A percentile compares a stretch with the other conserved stretches of the same genome.
Conservation (phyloP, 2,113 vertebrate species). For the Hyperoodon ampullatus region DNA sequence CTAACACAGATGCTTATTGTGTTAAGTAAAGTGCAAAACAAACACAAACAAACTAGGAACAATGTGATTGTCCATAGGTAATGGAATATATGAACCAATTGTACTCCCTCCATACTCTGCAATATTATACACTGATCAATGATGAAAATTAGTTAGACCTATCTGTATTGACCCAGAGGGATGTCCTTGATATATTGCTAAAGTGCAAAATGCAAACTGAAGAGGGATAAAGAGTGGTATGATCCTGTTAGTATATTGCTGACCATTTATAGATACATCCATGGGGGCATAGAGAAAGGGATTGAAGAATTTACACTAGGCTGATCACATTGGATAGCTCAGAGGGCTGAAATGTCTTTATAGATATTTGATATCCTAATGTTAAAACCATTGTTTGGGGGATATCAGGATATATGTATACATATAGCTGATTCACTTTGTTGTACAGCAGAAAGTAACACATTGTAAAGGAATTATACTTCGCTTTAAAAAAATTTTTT, state of each 20-base stretch:
- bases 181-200: not conserved
- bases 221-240: not conserved
- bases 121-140: not conserved
- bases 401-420: too few relatives aligned
- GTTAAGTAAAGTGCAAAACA: not conserved
- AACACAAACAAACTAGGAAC: not conserved
- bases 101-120: not conserved
- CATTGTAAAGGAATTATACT: too few relatives aligned
- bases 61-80: not conserved
- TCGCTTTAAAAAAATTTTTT: too few relatives aligned
- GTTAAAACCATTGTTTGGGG: not conserved
- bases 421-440: too few relatives aligned
- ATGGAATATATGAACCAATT: not conserved
- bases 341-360: not conserved
- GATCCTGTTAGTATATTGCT: not conserved
- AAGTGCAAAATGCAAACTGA: not conserved
- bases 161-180: not conserved
- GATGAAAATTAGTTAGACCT: not conserved
- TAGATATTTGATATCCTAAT: not conserved
- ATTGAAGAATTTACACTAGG: not conserved
- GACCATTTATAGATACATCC: not conserved
- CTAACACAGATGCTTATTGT: not conserved
- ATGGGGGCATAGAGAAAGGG: not conserved
- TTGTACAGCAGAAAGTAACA: too few relatives aligned
- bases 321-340: not conserved